Conservation (phyloP, 1,140 invertebrate genomes). For the Philaenus spumarius region DNA sequence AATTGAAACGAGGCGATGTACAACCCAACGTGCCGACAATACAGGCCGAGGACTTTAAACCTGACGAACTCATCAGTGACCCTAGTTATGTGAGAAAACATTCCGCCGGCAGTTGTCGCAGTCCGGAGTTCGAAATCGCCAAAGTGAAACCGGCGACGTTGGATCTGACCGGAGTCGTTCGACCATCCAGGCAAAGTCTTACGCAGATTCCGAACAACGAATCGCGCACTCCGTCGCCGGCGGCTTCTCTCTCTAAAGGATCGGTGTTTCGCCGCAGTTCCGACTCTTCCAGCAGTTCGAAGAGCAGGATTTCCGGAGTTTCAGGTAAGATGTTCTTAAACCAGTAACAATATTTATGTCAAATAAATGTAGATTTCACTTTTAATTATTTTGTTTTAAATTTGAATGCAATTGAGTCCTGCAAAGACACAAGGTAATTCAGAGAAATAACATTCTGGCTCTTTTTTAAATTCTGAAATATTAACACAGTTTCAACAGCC, state of each 20-base stretch:
- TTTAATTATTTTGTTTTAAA: constrained; percentile 7
- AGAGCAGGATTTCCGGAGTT: constrained; percentile 11
- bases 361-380: too few relatives aligned
- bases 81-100: not conserved
- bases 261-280: constrained; percentile 29
- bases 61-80: not conserved
- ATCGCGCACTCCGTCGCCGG: constrained; percentile 27
- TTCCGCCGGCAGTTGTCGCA: constrained; percentile 2
- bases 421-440: too few relatives aligned
- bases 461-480: too few relatives aligned
- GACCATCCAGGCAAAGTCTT: not conserved
- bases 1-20: not conserved
- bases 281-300: constrained; percentile 28
- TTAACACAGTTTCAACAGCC: too few relatives aligned
- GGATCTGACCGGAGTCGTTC: constrained; percentile 11
- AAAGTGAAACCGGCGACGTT: constrained; percentile 8
- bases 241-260: constrained; percentile 24
- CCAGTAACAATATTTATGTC: too few relatives aligned
- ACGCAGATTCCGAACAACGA: constrained; percentile 16
- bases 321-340: not conserved
- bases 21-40: constrained; percentile 1
- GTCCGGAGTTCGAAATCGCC: constrained; percentile 1
- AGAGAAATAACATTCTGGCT: too few relatives aligned
- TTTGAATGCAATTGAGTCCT: too few relatives aligned
- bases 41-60: not conserved